phyloP scores from a whole-genome alignment of 2,113 vertebrate genomes.

The Piprites chloris region DNA sequence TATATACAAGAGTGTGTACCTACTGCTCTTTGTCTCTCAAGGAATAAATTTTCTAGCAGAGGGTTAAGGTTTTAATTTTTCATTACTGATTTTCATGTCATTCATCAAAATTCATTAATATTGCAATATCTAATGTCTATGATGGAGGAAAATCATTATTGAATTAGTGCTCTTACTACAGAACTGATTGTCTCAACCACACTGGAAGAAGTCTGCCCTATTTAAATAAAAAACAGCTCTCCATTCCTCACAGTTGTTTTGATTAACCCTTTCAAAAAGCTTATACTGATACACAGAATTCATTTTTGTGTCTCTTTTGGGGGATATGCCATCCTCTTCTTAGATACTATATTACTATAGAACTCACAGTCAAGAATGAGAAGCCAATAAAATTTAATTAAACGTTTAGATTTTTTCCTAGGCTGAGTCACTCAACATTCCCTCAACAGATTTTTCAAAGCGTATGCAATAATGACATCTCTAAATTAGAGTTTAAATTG shows the following conservation, averaged over 20 bases:
- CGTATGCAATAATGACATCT: not conserved
- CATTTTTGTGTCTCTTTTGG: not conserved
- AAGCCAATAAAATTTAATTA: conserved; percentile 15
- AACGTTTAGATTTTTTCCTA: not conserved
- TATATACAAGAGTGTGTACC: not conserved
- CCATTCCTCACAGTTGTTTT: not conserved
- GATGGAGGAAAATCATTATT: not conserved
- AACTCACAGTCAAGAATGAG: not conserved
- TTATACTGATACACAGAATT: not conserved
- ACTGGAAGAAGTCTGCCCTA: not conserved
- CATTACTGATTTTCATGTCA: not conserved
- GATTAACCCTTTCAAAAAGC: not conserved
- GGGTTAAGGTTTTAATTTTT: not conserved
- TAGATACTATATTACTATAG: not conserved
- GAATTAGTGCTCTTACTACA: not conserved
- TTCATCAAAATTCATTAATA: conserved; percentile 21
- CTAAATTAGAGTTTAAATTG: conserved; percentile 10
- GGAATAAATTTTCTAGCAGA: not conserved
- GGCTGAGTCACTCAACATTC: not conserved
- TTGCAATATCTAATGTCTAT: not conserved
- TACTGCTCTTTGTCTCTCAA: not conserved
- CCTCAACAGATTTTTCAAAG: not conserved
- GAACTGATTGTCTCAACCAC: not conserved
- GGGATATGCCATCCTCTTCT: not conserved
- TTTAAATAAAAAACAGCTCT: not conserved